These are phyloP conservation scores for Speoplatyrhinus poulsoni DNA, from an alignment of 2,113 vertebrate genomes.

Conservation along the genomic window DNA sequence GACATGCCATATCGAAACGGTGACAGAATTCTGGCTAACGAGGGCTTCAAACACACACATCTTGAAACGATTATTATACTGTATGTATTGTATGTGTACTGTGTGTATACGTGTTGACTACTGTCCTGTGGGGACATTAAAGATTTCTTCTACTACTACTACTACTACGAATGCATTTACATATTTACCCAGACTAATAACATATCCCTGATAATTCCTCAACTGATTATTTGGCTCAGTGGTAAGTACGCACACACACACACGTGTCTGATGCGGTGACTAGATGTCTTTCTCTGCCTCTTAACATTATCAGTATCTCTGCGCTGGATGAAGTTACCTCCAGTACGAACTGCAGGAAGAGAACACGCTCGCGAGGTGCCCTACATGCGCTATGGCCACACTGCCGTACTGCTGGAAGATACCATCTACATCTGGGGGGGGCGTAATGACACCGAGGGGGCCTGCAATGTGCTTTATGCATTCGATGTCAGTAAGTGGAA, in stretches of 20 bases:
- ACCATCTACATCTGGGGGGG: conserved; percentile 96
- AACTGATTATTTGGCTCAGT: too few relatives aligned
- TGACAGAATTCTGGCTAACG: too few relatives aligned
- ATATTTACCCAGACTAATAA: too few relatives aligned
- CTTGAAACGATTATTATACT: too few relatives aligned
- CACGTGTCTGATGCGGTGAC: background rate
- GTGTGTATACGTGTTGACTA: too few relatives aligned
- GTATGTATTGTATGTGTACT: too few relatives aligned
- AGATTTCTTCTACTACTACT: too few relatives aligned
- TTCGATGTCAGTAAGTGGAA: conserved; percentile 94
- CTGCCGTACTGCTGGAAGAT: conserved; percentile 94
- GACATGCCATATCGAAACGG: too few relatives aligned
- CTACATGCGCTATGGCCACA: conserved; percentile 98
- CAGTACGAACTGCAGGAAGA: conserved; percentile 80
- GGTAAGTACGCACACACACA: background rate
- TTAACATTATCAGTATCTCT: conserved; percentile 84
- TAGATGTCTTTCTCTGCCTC: background rate
- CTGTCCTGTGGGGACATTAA: too few relatives aligned
- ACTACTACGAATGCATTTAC: too few relatives aligned
- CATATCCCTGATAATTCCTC: too few relatives aligned
- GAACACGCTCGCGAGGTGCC: conserved; percentile 90
- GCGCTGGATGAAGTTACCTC: conserved; percentile 95
- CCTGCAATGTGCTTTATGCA: conserved; percentile 97
- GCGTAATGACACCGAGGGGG: conserved; percentile 95
- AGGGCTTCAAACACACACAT: too few relatives aligned